Base-by-base conservation (phyloP, 2,797 vertebrate genomes). In the Schizothorax lantsangensis region DNA sequence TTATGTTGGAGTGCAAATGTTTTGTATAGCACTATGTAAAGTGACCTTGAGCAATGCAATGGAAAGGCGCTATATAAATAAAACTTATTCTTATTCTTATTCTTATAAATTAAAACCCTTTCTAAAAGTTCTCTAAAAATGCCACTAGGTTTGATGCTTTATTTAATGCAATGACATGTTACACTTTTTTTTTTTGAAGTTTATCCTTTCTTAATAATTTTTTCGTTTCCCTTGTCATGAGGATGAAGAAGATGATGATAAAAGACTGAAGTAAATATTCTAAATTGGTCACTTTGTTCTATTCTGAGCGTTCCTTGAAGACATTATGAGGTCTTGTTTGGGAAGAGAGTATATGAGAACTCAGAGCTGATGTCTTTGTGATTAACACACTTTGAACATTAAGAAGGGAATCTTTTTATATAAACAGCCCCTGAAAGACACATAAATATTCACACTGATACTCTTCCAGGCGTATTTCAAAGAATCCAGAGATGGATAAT, bases 231-330 rank as follows among this genome's bases (percentile, higher is more conserved):
- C 17, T 45, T 74, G 38, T 73, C 49, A 43, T 83, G 26, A 17
- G 49, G 47, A 82, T 36, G 19, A 49, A 62, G 40, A 69, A n/a
- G 45, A 43, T 52, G 14, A 84, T 52, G 15, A 49, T 64, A 62
- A 80, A 57, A 78, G 33, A 30, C 45, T 78, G 10, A 69, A 78
- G 33, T 52, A 77, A 75, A 43, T 47, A 19, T 68, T 79, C 68
- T 59, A n/a, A 80, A 72, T 79, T 36, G 26, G 64, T 85, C 36
- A 33, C 26, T 85, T 72, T 79, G 11, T 79, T 79, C 64, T 79
- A 23, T 79, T 84, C n/a, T 26, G 14, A 84, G 72, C 4, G 4
- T 47, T 74, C n/a, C 2, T 85, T 45, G 33, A 69, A 85, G 52
- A 73, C 7, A 14, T 36, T 54, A 73, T 59, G 66, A 40, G 23